Conservation (phyloP, 2,888 invertebrate species). For the Antheraea assamensis region DNA sequence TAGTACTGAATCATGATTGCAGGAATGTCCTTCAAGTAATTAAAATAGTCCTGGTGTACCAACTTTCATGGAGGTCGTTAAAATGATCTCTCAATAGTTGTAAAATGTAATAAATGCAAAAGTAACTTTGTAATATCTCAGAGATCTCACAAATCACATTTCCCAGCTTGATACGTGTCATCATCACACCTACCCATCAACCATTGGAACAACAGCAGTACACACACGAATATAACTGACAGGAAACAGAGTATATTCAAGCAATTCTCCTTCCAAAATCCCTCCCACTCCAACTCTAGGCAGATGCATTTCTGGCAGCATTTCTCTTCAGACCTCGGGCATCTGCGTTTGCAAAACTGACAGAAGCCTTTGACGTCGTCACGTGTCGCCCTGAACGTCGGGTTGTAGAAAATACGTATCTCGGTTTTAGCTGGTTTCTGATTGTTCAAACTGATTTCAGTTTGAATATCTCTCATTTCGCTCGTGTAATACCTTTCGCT, state of each 20-base stretch:
- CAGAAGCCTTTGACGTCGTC: slow-evolving; percentile 58
- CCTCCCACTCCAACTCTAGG: slow-evolving; percentile 59
- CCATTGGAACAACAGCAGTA: slow-evolving; percentile 64
- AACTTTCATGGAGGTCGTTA: not conserved
- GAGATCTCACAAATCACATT: not conserved
- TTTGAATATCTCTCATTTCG: slow-evolving; percentile 59
- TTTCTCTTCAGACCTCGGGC: slow-evolving; percentile 63
- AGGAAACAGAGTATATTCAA: slow-evolving; percentile 66
- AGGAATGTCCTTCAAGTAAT: not conserved
- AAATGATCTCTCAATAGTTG: not conserved
- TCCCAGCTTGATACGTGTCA: not conserved
- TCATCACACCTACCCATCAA: slow-evolving; percentile 53
- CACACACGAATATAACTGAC: slow-evolving; percentile 59
- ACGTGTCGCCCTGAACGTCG: slow-evolving; percentile 63
- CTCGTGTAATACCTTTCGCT: slow-evolving; percentile 74
- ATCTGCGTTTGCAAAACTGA: slow-evolving; percentile 59
- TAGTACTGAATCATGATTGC: not conserved
- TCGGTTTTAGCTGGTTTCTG: slow-evolving; percentile 57
- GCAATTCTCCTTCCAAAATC: slow-evolving; percentile 71
- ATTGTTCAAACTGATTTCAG: slow-evolving; percentile 57
- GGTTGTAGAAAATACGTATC: slow-evolving; percentile 75
- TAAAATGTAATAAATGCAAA: not conserved
- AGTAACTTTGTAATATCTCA: not conserved
- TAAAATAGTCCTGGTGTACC: not conserved
- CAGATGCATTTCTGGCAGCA: slow-evolving; percentile 69